Base-by-base conservation (phyloP, 1,140 invertebrate genomes). In the Acyrthosiphon pisum region DNA sequence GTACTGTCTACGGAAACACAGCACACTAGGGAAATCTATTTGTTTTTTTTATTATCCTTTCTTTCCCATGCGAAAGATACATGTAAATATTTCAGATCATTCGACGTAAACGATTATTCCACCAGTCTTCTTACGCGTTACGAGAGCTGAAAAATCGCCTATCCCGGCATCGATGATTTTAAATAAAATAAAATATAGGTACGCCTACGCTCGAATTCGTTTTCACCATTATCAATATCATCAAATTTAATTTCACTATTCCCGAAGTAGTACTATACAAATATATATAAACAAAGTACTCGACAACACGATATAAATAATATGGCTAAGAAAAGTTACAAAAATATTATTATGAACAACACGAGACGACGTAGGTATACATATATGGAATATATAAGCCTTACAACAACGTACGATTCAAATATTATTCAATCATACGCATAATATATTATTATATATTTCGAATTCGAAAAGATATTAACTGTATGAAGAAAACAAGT, bases 21-120 rank as follows among this genome's bases (percentile, higher is more conserved):
- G 81, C 81, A 93, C 91, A 46, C 91, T 41, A 84, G 91, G 91
- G 91, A 93, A 93, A 93, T 93, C 91, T 93, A 93, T 93, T 93
- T 56, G 44, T 83, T 92, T 53, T 76, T 83, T 56, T 93, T 90
- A 90, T 90, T 68, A 90, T 68, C 53, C 11, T 90, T 90, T 44
- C 53, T 44, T 68, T 68, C 14, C 53, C 53, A 18, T 35, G 53
- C 44, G 9, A 60, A 90, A 90, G 88, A 90, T 41, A 56, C 88
- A 60, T 68, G 89, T 90, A 90, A 90, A 90, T 90, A 90, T 90
- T 90, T 90, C 89, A 90, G 35, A n/a, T 83, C 44, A 76, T 92
- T 83, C 60, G 90, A 92, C 90, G 90, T 83, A 92, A 92, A 92
- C 90, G 90, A 92, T 83, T 92, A 92, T 90, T 90, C 56, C 89